Base-by-base conservation (phyloP, 2,888 invertebrate genomes). In the Caenorhabditis angaria region DNA sequence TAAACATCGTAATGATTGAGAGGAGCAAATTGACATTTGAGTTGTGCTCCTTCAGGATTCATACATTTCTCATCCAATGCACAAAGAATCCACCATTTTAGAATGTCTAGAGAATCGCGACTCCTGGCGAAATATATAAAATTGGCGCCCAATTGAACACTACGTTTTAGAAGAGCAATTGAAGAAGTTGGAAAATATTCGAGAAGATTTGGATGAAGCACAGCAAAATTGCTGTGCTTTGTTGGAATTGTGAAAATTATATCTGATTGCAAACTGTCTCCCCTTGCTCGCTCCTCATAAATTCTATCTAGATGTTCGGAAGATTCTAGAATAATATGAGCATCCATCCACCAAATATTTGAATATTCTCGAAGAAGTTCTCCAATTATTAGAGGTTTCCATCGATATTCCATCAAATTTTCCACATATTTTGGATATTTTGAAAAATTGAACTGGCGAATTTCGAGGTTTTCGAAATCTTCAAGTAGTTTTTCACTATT, bases 311-410 rank as follows among this genome's bases (percentile, higher is more conserved):
- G 35, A n/a, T 25, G n/a, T 5, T 47, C 47, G 6, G 35, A 41
- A 4, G 53, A 53, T 20, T 64, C 59, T 18, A 58, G 35, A 0
- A 27, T 24, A 50, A 70, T 59, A 58, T 70, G 70, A 6, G 70
- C 70, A 55, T 70, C 70, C 57, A 70, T 65, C 70, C 70, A 70
- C 65, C 65, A 65, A 48, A 70, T 65, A 61, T 62, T 70, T 24
- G 25, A 14, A 27, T 53, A 61, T n/a, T 70, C 70, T 24, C 54
- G 61, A 65, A 70, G 61, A 5, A 70, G 58, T 35, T 70, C 70
- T 24, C 24, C 65, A 18, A 70, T 25, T 27, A 70, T 70, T n/a
- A 70, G n/a, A 22, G 70, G 70, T 22, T 70, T 70, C 29, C 65
- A 70, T 35, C 70, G 53, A 28, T 70, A 70, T n/a, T 61, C 58